Evolutionary conservation across 2,797 vertebrate genomes (phyloP).

Genomic region (Xyrichtys novacula): DNA sequence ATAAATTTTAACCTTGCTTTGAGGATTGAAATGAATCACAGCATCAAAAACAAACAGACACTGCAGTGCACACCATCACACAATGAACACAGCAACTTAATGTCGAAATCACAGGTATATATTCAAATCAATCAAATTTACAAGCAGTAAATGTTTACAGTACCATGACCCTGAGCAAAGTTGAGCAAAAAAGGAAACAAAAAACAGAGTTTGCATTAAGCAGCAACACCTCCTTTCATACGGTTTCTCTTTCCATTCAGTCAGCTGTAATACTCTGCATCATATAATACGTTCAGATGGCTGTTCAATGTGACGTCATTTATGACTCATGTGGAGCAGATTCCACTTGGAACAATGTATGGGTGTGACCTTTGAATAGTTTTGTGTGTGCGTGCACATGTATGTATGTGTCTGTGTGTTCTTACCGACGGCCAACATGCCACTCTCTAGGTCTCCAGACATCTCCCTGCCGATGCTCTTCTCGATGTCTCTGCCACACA

Average conservation of each 20-base stretch:
- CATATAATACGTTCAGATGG: background rate
- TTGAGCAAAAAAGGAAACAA: slow-evolving; percentile 64
- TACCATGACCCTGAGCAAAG: slow-evolving; percentile 80
- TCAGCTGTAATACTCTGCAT: background rate
- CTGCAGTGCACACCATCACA: slow-evolving; percentile 47
- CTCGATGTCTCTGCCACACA: slow-evolving; percentile 95
- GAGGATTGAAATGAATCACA: slow-evolving; percentile 26
- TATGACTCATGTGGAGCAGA: background rate
- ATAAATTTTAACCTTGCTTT: background rate
- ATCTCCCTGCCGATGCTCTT: slow-evolving; percentile 95
- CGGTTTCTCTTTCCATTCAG: background rate
- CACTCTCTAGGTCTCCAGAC: slow-evolving; percentile 96
- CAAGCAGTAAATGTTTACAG: slow-evolving; percentile 70
- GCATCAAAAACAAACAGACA: slow-evolving; percentile 40
- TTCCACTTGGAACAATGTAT: background rate
- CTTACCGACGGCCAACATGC: slow-evolving; percentile 98
- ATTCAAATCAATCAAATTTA: slow-evolving; percentile 46
- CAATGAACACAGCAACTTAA: slow-evolving; percentile 7
- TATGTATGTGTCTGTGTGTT: slow-evolving; percentile 9
- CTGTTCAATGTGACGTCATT: too few relatives aligned
- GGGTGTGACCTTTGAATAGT: slow-evolving; percentile 11
- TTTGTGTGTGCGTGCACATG: slow-evolving; percentile 13
- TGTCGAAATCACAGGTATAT: slow-evolving; percentile 15
- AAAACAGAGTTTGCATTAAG: slow-evolving; percentile 42
- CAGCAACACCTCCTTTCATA: background rate